Evolutionary conservation across 2,113 vertebrate genomes (phyloP), one percentile per base, ranked within the genome.

Genomic region (Hemicordylus capensis): DNA sequence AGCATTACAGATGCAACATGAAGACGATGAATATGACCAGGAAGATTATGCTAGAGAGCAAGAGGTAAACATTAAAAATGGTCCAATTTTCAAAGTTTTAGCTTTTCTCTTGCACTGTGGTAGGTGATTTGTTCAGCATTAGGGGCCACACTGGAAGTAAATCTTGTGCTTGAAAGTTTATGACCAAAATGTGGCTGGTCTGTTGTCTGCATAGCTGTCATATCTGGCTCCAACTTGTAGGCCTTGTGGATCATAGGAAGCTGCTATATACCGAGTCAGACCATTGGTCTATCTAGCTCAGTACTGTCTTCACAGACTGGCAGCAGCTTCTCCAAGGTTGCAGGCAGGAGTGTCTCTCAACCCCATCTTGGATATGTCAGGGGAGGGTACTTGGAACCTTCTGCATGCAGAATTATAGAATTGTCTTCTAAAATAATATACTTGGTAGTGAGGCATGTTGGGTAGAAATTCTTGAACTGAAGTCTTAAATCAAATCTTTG

Each of bases 21-120:
- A 97, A 77, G 97, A 97, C 0, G 95, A 96, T 31, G 96, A 96
- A 4, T 97, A 96, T 81, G 97, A 97, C 90, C 93, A 94, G 80
- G 97, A 97, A 79, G 97, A 97, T 85, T 97, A 96, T 80, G 96
- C 95, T 86, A 95, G 97, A 83, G 96, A 97, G 67, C 96, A 96
- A 93, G 97, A 97, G 96, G 97, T 97, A 84, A 94, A 75, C 83
- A 83, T 64, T 5, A 73, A 83, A 70, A 61, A 26, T 46, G 3
- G 26, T 6, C 75, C 83, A 22, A 26, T 5, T 61, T 17, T 78
- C 24, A 82, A 37, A 15, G 0, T 80, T 73, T 9, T 81, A 28
- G 76, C 0, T n/a, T 11, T 79, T 78, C 11, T 79, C 44, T 39
- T 76, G 69, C 42, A 34, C 31, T 84, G 20, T 12, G 19, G 10